A percentile compares a stretch with the other conserved stretches of the same genome.
Evolutionary conservation across 1,140 invertebrate genomes (phyloP).

Genomic region (Drosophila funebris): DNA sequence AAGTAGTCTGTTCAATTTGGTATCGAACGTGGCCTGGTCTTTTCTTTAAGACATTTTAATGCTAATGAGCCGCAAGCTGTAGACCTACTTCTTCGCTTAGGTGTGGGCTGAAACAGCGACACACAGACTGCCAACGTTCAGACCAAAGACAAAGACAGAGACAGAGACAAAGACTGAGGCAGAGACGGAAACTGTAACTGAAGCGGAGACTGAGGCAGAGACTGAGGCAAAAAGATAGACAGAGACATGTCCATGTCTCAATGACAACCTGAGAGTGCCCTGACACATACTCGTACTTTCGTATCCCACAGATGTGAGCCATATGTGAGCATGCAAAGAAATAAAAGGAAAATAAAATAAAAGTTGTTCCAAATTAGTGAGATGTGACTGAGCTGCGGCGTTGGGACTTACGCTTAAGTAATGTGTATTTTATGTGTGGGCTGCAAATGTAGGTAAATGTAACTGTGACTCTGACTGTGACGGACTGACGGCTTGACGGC

Average conservation of each 20-base stretch:
- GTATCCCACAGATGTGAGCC: constrained; percentile 13
- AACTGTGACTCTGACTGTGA: constrained; percentile 11
- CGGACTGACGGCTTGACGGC: background rate
- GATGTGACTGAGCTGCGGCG: constrained; percentile 73
- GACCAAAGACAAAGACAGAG: constrained; percentile 4
- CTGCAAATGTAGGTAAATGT: constrained; percentile 71
- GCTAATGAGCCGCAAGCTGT: constrained; percentile 80
- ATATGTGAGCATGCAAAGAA: constrained; percentile 41
- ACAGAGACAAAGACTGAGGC: constrained; percentile 17
- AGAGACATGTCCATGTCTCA: constrained; percentile 67
- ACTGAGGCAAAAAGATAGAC: constrained; percentile 28
- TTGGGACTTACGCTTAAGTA: constrained; percentile 74
- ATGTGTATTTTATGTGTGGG: constrained; percentile 80
- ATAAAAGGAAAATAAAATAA: constrained; percentile 49
- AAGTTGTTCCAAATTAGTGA: constrained; percentile 79
- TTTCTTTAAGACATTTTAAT: constrained; percentile 82
- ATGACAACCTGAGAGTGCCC: constrained; percentile 71
- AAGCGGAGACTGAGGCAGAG: constrained; percentile 1
- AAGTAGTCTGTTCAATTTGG: constrained; percentile 76
- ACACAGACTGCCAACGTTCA: constrained; percentile 51
- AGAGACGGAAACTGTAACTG: background rate
- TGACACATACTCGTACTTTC: constrained; percentile 47
- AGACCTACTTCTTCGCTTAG: constrained; percentile 72
- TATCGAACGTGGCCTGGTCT: constrained; percentile 77
- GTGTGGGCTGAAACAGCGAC: constrained; percentile 66